Evolutionary conservation across 2,888 invertebrate genomes (phyloP), one percentile per base, ranked within the genome.

Genomic region (Scaeva pyrastri): DNA sequence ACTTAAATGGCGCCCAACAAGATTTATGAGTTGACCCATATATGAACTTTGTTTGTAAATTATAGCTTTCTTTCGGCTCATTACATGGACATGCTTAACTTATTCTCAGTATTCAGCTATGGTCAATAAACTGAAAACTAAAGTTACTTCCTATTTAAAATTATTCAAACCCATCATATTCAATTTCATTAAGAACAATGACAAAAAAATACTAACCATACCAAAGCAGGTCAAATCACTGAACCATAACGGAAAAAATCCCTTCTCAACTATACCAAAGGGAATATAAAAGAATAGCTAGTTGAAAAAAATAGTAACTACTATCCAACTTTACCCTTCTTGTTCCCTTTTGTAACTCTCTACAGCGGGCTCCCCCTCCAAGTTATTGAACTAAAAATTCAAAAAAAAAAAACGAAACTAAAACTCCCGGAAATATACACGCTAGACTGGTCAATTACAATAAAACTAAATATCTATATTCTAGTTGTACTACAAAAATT

Each of bases 241-340:
- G 77, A 78, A 78, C 77, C 77, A 55, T 31, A 78, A 78, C 77
- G 36, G 26, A 36, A 78, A 71, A 70, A 62, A 8, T n/a, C n/a
- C n/a, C n/a, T n/a, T n/a, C n/a, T n/a, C n/a, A 16, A 6, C 4
- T 26, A 26, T 48, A 48, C 26, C 7, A 16, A 19, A 16, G 8
- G 19, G 48, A 10, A 16, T 10, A 3, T 43, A 48, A 48, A 48
- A 48, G 48, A 48, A 45, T 45, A 62, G 8, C 36, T 55, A 8
- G 23, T 12, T 14, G 26, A 14, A 14, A 12, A 55, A 5, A 55
- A 14, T 26, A 55, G 26, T 14, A 0, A 31, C 8, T 19, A n/a
- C 55, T 14, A 55, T 14, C 55, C 55, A 55, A 55, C 55, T 52
- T 26, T 16, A 52, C 52, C 16, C 52, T 52, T 52, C 12, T 21